These are phyloP conservation scores for Himalopsyche japonica DNA, from an alignment of 2,888 invertebrate species.

Conservation along the genomic window DNA sequence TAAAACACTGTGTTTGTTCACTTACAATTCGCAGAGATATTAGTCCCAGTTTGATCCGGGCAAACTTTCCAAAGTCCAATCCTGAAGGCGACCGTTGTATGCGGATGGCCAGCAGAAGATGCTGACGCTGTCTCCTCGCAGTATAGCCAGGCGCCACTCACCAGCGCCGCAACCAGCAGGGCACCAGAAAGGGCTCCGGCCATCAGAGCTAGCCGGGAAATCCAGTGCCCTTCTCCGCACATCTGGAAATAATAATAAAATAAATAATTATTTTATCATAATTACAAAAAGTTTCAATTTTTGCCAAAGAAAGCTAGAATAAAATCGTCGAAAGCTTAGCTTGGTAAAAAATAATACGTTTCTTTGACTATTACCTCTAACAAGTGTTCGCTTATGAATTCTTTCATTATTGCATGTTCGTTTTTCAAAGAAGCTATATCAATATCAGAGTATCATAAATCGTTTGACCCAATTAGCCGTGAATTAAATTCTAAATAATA, in stretches of 20 bases:
- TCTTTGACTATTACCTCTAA: no score
- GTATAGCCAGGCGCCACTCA: slow-evolving; percentile 56
- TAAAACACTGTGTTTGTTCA: not conserved
- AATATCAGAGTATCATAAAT: no score
- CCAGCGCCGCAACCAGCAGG: slow-evolving; percentile 54
- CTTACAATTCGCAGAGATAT: not conserved
- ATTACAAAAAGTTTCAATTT: no score
- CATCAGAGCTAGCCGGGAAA: slow-evolving; percentile 53
- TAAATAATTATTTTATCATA: no score
- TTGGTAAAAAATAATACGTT: no score
- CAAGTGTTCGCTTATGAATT: no score
- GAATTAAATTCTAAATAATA: no score
- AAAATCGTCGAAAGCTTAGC: not conserved
- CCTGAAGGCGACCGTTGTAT: not conserved
- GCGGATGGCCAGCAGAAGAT: slow-evolving; percentile 46
- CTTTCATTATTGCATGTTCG: no score
- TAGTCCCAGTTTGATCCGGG: not conserved
- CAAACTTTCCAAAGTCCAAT: slow-evolving; percentile 29
- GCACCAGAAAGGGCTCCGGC: slow-evolving; percentile 53
- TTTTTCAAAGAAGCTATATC: no score
- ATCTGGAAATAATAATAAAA: not conserved
- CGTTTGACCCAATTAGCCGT: no score
- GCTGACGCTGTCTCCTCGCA: slow-evolving; percentile 53
- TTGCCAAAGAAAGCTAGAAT: not conserved
- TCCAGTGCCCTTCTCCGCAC: slow-evolving; percentile 11